Conservation (phyloP, 2,888 invertebrate species). For the Opisthograptis luteolata region DNA sequence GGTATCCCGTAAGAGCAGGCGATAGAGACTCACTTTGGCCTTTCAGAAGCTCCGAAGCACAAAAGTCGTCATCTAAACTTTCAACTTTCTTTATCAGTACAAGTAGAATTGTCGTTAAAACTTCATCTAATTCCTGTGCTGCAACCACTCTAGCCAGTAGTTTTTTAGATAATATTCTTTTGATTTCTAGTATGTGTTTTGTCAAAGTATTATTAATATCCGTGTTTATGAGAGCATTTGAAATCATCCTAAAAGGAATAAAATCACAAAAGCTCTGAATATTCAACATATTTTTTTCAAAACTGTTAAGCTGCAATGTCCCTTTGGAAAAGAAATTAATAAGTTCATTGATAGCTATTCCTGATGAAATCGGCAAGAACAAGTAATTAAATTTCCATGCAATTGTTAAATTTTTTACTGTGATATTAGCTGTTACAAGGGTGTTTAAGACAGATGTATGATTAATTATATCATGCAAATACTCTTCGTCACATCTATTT, state of each 20-base stretch:
- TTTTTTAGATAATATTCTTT: conserved; percentile 53
- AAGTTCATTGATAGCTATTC: conserved; percentile 64
- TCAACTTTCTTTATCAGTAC: conserved; percentile 55
- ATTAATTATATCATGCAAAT: conserved; percentile 62
- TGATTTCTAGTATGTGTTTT: conserved; percentile 43
- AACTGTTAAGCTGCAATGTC: conserved; percentile 24
- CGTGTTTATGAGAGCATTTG: conserved; percentile 45
- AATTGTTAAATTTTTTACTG: conserved; percentile 68
- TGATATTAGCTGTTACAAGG: conserved; percentile 62
- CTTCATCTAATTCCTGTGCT: conserved; percentile 68
- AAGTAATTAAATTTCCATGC: conserved; percentile 78
- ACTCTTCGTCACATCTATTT: conserved; percentile 63
- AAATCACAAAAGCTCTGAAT: conserved; percentile 61
- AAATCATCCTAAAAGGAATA: conserved; percentile 62
- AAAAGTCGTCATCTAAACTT: conserved; percentile 47
- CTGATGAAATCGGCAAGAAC: conserved; percentile 71
- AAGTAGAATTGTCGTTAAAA: conserved; percentile 63
- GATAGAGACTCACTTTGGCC: conserved; percentile 65
- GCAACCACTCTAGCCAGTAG: conserved; percentile 61
- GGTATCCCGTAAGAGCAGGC: conserved; percentile 55
- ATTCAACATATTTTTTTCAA: conserved; percentile 37
- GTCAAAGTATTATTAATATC: conserved; percentile 25
- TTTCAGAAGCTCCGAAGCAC: conserved; percentile 62
- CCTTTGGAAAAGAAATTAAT: conserved; percentile 42
- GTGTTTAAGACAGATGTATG: conserved; percentile 62